A percentile compares a stretch with the other conserved stretches of the same genome.
These are phyloP conservation scores for Beaufortia kweichowensis DNA, from an alignment of 2,113 vertebrate species.

Conservation along the genomic window DNA sequence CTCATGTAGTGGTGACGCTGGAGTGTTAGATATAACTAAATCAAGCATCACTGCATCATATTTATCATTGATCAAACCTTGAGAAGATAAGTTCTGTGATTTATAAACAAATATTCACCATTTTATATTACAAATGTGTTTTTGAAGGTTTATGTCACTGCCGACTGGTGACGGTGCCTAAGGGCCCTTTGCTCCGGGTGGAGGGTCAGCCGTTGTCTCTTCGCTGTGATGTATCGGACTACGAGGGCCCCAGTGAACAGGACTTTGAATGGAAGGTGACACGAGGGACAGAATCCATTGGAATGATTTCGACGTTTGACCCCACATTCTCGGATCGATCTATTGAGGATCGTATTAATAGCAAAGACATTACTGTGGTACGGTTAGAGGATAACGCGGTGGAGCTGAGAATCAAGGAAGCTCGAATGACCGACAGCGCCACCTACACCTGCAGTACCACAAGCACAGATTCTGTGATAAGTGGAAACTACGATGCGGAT, in stretches of 20 bases:
- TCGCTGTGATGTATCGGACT: constrained; percentile 53
- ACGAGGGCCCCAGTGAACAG: constrained; percentile 66
- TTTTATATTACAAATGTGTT: too few relatives aligned
- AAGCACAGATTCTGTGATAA: constrained; percentile 86
- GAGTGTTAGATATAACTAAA: neutral
- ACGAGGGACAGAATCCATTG: constrained; percentile 22
- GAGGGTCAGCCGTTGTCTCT: constrained; percentile 52
- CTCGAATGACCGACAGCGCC: constrained; percentile 78
- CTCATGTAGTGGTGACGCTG: neutral
- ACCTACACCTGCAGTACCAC: constrained; percentile 86
- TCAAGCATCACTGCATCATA: too few relatives aligned
- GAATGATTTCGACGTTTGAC: constrained; percentile 89
- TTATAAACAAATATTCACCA: too few relatives aligned
- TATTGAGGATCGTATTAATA: constrained; percentile 75
- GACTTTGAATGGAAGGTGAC: constrained; percentile 90
- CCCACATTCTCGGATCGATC: constrained; percentile 72
- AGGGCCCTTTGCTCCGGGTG: constrained; percentile 54
- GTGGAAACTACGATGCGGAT: constrained; percentile 87
- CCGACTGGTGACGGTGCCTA: constrained; percentile 39
- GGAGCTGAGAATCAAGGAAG: constrained; percentile 82
- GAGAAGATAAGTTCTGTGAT: too few relatives aligned
- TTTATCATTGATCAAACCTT: too few relatives aligned
- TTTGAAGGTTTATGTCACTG: constrained; percentile 29
- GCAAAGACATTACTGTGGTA: constrained; percentile 75
- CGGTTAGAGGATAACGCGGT: constrained; percentile 78